Base-by-base conservation (phyloP, 2,888 invertebrate genomes). In the Palloptera scutellata region DNA sequence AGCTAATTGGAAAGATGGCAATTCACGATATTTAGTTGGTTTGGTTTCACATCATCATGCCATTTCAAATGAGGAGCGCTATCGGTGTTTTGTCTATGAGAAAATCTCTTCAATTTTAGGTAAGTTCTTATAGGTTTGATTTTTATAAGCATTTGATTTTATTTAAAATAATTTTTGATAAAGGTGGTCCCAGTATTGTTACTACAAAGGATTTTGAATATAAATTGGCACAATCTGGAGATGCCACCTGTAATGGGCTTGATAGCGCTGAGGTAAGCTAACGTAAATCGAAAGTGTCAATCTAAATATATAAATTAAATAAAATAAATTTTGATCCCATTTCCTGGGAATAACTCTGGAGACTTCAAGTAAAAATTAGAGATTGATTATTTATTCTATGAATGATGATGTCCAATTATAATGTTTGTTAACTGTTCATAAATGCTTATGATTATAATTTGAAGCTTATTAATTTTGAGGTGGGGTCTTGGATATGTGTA, bases 1-100 rank as follows among this genome's bases (percentile, higher is more conserved):
- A 76, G 96, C 96, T 5, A 91, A 92, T 67, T 96, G 96, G 96
- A 96, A 96, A 86, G 96, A 96, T 84, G 96, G 96, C 66, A 95
- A 95, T 80, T 91, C 94, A 63, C 89, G 95, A 67, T 96, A 95
- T 86, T 88, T 96, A 74, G 95, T 96, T 67, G 96, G 96, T 64
- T 92, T 94, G 84, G 89, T 96, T 70, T 93, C 94, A 79, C 94
- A 95, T 87, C 91, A 91, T 84, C 95, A 95, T 86, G 93, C 93
- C 69, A 92, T 95, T 75, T 93, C 93, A 80, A 94, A 94, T 86
- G 96, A 96, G 84, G 96, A 96, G 84, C 90, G 95, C 74, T 97
- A 95, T 87, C 89, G 97, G 75, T 97, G 97, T 87, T 97, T 97
- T 87, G 97, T 97, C 70, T 96, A 95, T 86, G 95, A 95, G 87